phyloP scores from a whole-genome alignment of 1,140 invertebrate species.

The Tigriopus japonicus region DNA sequence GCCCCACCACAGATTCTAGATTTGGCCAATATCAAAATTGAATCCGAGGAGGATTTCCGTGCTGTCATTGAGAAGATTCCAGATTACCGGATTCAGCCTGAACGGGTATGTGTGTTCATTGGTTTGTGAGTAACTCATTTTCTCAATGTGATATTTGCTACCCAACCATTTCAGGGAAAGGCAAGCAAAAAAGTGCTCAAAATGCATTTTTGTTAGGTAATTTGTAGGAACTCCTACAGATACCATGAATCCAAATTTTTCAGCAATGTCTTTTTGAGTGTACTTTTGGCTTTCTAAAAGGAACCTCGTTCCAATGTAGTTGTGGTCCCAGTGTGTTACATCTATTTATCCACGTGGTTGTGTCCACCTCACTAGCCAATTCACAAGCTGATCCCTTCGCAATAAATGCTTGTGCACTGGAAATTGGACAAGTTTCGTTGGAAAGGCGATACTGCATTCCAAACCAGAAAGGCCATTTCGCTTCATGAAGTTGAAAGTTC shows the following conservation, averaged over 20 bases:
- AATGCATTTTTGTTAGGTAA: neutral
- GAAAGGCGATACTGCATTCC: conserved; percentile 7
- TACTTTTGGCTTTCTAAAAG: no score
- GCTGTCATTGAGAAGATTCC: conserved; percentile 61
- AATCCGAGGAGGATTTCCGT: conserved; percentile 57
- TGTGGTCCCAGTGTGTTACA: no score
- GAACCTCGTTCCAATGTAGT: no score
- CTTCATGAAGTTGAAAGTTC: neutral
- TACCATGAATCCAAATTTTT: no score
- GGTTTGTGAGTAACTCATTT: neutral
- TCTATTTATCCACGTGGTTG: no score
- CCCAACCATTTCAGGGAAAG: neutral
- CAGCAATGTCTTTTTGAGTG: no score
- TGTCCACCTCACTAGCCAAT: no score
- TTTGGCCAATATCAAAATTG: conserved; percentile 50
- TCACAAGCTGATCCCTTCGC: no score
- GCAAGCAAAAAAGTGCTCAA: neutral
- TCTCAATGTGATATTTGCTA: no score
- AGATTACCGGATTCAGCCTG: conserved; percentile 67
- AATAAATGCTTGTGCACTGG: no score
- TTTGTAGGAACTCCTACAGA: no score
- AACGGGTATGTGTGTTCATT: conserved; percentile 39
- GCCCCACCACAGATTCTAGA: conserved; percentile 59
- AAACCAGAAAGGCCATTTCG: neutral
- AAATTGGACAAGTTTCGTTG: neutral